phyloP scores from a whole-genome alignment of 2,797 vertebrate genomes.

The Tachyglossus aculeatus region DNA sequence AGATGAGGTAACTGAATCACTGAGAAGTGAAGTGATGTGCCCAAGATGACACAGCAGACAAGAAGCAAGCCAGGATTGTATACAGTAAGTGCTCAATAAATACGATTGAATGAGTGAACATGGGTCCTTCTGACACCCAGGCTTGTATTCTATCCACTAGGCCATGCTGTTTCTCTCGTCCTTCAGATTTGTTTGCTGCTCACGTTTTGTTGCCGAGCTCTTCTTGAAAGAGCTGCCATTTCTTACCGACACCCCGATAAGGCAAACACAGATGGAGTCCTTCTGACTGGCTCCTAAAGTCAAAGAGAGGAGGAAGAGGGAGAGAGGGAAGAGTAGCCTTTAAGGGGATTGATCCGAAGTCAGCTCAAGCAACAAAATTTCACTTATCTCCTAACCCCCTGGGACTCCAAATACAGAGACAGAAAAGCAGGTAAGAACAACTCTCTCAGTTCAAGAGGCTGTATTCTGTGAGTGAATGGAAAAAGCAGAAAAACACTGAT shows the following conservation, averaged over 20 bases:
- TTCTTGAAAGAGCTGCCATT: neutral
- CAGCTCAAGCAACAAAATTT: neutral
- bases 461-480: neutral
- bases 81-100: too few relatives aligned
- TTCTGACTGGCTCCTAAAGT: neutral
- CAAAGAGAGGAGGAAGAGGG: neutral
- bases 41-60: too few relatives aligned
- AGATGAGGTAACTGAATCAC: too few relatives aligned
- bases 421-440: neutral
- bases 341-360: neutral
- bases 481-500: neutral
- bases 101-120: too few relatives aligned
- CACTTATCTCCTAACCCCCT: neutral
- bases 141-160: too few relatives aligned
- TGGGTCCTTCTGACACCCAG: too few relatives aligned
- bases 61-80: too few relatives aligned
- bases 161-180: too few relatives aligned
- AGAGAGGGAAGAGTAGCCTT: rapidly evolving
- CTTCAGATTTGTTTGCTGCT: rapidly evolving
- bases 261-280: neutral
- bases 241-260: neutral
- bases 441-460: neutral
- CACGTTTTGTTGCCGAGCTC: neutral
- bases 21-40: too few relatives aligned
- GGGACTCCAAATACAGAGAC: neutral